Conservation (phyloP, 1,140 invertebrate species). For the Teleogryllus occipitalis region DNA sequence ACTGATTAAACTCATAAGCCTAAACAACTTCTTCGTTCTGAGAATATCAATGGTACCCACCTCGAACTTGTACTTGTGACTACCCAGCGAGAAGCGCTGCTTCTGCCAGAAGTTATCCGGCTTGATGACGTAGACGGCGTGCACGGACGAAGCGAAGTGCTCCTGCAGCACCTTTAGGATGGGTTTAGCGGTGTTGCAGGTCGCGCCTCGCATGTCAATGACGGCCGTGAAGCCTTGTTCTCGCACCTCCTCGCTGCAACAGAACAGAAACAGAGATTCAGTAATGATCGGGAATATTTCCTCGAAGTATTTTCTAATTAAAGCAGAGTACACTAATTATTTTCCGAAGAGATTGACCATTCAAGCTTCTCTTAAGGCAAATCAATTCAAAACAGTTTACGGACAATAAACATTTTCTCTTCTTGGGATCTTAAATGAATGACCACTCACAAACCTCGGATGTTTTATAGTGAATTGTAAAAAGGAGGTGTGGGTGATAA, state of each 20-base stretch:
- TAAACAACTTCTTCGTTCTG: too few relatives aligned
- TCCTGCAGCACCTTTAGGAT: slow-evolving; percentile 95
- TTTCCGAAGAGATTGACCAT: too few relatives aligned
- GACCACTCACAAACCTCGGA: too few relatives aligned
- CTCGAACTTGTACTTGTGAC: slow-evolving; percentile 98
- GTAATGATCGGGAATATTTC: background rate
- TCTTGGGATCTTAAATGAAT: too few relatives aligned
- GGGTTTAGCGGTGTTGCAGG: slow-evolving; percentile 93
- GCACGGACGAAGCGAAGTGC: slow-evolving; percentile 79
- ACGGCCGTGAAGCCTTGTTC: slow-evolving; percentile 87
- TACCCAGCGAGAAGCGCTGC: slow-evolving; percentile 90
- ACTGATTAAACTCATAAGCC: too few relatives aligned
- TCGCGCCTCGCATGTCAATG: slow-evolving; percentile 90
- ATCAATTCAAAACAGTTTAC: too few relatives aligned
- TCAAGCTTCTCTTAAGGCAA: too few relatives aligned
- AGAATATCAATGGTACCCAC: slow-evolving; percentile 43
- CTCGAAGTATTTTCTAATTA: background rate
- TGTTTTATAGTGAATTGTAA: too few relatives aligned
- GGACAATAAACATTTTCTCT: too few relatives aligned
- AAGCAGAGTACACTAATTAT: too few relatives aligned
- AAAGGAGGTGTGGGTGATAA: too few relatives aligned
- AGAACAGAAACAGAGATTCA: slow-evolving; percentile 31
- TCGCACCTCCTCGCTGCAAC: slow-evolving; percentile 77
- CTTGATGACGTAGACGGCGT: slow-evolving; percentile 92
- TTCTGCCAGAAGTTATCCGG: slow-evolving; percentile 99